phyloP scores from a whole-genome alignment of 2,888 invertebrate genomes.

The Pecten maximus region DNA sequence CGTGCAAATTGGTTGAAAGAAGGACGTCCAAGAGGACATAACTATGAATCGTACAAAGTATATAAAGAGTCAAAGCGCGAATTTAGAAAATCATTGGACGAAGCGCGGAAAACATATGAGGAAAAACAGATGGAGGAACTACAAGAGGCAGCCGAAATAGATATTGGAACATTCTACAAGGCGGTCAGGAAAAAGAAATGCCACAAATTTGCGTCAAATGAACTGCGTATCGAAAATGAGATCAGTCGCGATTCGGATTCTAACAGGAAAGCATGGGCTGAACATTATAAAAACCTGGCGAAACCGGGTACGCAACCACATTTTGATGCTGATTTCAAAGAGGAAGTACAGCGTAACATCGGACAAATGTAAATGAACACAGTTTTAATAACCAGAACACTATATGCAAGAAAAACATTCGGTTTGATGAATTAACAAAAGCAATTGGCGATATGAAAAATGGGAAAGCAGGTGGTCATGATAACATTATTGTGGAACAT shows the following conservation, averaged over 20 bases:
- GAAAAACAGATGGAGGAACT: background rate
- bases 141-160: background rate
- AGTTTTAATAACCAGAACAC: background rate
- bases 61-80: slow-evolving; percentile 44
- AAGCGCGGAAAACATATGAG: background rate
- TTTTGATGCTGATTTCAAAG: background rate
- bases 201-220: background rate
- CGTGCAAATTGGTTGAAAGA: slow-evolving; percentile 41
- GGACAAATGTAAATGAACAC: background rate
- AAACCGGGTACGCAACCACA: background rate
- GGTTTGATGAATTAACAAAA: background rate
- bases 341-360: background rate
- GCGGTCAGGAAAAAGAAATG: background rate
- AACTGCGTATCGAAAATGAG: background rate
- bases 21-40: slow-evolving; percentile 44
- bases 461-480: background rate
- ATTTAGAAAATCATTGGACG: slow-evolving; percentile 38
- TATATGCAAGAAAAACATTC: background rate
- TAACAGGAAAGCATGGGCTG: background rate
- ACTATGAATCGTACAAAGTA: slow-evolving; percentile 21
- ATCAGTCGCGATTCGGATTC: background rate
- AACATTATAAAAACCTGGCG: background rate
- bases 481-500: background rate
- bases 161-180: background rate
- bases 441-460: background rate